A percentile compares a stretch with the other conserved stretches of the same genome.
Conservation (phyloP, 2,888 invertebrate species). For the Anarsia innoxiella region DNA sequence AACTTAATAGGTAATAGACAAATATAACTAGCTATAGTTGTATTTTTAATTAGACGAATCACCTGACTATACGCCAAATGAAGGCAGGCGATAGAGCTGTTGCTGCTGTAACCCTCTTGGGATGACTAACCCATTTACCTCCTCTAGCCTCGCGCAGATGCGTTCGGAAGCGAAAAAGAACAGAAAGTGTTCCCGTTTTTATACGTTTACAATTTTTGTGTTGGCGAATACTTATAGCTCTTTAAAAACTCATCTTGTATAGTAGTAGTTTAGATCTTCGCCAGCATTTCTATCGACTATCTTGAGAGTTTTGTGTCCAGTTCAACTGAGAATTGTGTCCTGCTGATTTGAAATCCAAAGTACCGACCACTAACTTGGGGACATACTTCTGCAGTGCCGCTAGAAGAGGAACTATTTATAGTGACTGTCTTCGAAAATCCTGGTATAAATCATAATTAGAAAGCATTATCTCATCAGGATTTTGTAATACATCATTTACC, state of each 20-base stretch:
- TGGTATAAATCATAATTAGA: not conserved
- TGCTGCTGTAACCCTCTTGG: no score
- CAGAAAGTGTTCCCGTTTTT: no score
- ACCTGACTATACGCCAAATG: no score
- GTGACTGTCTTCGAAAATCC: not conserved
- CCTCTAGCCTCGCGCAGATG: no score
- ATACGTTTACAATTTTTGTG: no score
- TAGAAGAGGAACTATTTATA: not conserved
- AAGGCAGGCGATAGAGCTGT: no score
- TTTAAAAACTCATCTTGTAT: not conserved
- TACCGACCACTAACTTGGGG: not conserved
- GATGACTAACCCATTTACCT: no score
- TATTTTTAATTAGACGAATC: no score
- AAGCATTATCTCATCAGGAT: conserved; percentile 1
- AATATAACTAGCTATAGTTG: no score
- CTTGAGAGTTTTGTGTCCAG: not conserved
- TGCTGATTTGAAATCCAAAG: not conserved
- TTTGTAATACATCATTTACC: not conserved
- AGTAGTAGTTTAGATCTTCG: not conserved
- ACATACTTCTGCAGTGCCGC: not conserved
- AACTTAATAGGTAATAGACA: no score
- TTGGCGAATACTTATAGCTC: no score
- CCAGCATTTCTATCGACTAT: not conserved
- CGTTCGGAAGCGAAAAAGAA: no score
- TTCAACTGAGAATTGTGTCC: not conserved